These are phyloP conservation scores for Apeltes quadracus DNA, from an alignment of 2,113 vertebrate genomes.

Conservation along the genomic window DNA sequence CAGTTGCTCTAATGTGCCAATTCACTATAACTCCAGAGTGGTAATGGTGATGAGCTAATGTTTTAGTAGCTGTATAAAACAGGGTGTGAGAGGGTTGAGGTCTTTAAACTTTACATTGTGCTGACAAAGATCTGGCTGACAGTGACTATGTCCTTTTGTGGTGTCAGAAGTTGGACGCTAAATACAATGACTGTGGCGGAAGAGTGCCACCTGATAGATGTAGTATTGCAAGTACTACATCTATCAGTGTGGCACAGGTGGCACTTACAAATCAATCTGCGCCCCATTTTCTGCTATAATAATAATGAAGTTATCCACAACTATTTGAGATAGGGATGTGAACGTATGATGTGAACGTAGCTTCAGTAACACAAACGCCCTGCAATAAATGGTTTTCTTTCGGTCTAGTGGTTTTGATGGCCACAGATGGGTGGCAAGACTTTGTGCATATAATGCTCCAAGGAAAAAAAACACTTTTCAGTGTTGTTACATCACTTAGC, in stretches of 20 bases:
- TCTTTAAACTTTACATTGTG: conserved; percentile 44
- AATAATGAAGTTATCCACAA: background rate
- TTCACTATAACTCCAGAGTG: conserved; percentile 23
- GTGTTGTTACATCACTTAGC: background rate
- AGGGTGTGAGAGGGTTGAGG: conserved; percentile 15
- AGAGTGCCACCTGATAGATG: too few species aligned
- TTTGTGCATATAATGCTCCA: background rate
- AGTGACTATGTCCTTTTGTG: background rate
- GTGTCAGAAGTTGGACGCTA: background rate
- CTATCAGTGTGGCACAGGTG: too few species aligned
- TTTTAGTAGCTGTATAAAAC: conserved; percentile 43
- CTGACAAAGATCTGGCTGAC: conserved; percentile 46
- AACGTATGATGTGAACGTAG: too few species aligned
- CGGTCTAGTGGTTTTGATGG: background rate
- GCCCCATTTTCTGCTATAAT: background rate
- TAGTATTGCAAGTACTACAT: too few species aligned
- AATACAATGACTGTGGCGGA: background rate
- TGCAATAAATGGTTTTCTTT: background rate
- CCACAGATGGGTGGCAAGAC: background rate
- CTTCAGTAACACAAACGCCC: background rate
- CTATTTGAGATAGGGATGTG: background rate
- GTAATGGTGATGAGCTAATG: conserved; percentile 53
- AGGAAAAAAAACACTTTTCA: background rate
- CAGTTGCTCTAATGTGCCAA: conserved; percentile 52
- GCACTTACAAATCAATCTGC: background rate